Base-by-base conservation (phyloP, 2,113 vertebrate species). In the Osmerus eperlanus region DNA sequence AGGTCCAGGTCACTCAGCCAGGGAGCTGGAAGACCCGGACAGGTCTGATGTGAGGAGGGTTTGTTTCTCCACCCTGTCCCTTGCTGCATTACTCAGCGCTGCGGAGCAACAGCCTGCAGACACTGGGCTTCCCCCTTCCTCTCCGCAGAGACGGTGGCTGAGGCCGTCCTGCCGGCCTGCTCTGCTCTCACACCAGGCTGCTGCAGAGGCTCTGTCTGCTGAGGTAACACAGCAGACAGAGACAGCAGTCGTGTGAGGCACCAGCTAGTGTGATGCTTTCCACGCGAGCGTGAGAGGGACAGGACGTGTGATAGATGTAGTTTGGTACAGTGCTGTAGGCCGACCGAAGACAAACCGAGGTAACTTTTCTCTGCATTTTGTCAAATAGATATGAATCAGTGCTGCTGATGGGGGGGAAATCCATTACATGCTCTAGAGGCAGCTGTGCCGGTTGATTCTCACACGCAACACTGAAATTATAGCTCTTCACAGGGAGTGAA, bases 21-120 rank as follows among this genome's bases (percentile, higher is more conserved):
- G 21, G 14, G 18, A 7, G 9, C 25, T 11, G 58, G 65, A 58
- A 74, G 77, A 85, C 88, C 80, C 85, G 87, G 88, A 81, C 86
- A 84, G 85, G 83, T 80, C 84, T 58, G 60, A 85, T 81, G 84
- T 77, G 85, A 89, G 86, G 87, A 89, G 86, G 82, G 85, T 85
- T 81, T 81, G 82, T 84, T 86, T 80, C 89, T 91, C 92, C 92
- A 92, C 92, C 92, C 90, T 92, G 87, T 93, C 92, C 92, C 92
- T 82, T 85, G 89, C 83, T 86, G 76, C 91, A 92, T 93, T 91
- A 92, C 91, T 91, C 90, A 92, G 79, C 83, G 72, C 78, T 84
- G 81, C 86, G 84, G 85, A 83, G 83, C 69, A 86, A 84, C 76
- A 81, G 85, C 87, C 74, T 36, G 32, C 83, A 85, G 80, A 91